Evolutionary conservation across 1,140 invertebrate genomes (phyloP).

Genomic region (Doryteuthis pealeii): DNA sequence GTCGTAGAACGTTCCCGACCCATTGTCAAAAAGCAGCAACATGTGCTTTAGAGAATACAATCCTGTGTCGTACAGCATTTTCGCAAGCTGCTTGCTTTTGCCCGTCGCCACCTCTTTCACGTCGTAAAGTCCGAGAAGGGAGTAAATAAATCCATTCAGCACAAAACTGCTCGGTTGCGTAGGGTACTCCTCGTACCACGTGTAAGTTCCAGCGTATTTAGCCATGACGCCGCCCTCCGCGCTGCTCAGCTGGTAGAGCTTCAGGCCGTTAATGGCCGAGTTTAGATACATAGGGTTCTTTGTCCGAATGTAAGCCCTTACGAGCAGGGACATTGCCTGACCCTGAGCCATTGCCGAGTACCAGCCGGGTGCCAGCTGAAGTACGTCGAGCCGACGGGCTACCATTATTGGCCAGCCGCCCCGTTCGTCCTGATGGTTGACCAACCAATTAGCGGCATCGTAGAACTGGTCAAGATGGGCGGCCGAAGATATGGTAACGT

Average conservation of each 20-base stretch:
- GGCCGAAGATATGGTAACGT: constrained; percentile 48
- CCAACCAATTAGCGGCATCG: constrained; percentile 91
- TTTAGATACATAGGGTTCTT: constrained; percentile 76
- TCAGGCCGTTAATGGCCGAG: constrained; percentile 77
- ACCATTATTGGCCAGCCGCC: constrained; percentile 94
- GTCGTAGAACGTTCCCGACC: constrained; percentile 95
- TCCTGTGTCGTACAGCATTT: constrained; percentile 78
- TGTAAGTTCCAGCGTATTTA: constrained; percentile 75
- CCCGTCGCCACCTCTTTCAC: constrained; percentile 66
- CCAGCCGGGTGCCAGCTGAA: constrained; percentile 83
- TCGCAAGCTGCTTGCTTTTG: constrained; percentile 35
- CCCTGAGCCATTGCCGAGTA: constrained; percentile 98
- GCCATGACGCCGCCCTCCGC: constrained; percentile 78
- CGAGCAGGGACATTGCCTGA: constrained; percentile 90
- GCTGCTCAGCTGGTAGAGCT: constrained; percentile 75
- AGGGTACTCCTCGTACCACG: constrained; percentile 98
- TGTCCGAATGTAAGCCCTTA: constrained; percentile 83
- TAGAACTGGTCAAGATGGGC: constrained; percentile 86
- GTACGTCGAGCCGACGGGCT: constrained; percentile 78
- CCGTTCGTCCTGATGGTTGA: constrained; percentile 87
- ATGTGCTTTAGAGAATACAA: constrained; percentile 86
- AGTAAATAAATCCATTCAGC: constrained; percentile 98
- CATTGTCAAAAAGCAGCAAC: constrained; percentile 91
- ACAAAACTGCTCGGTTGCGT: constrained; percentile 93
- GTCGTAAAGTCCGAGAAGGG: constrained; percentile 94